Evolutionary conservation across 2,888 invertebrate genomes (phyloP).

Genomic region (Drosophila pegasa): DNA sequence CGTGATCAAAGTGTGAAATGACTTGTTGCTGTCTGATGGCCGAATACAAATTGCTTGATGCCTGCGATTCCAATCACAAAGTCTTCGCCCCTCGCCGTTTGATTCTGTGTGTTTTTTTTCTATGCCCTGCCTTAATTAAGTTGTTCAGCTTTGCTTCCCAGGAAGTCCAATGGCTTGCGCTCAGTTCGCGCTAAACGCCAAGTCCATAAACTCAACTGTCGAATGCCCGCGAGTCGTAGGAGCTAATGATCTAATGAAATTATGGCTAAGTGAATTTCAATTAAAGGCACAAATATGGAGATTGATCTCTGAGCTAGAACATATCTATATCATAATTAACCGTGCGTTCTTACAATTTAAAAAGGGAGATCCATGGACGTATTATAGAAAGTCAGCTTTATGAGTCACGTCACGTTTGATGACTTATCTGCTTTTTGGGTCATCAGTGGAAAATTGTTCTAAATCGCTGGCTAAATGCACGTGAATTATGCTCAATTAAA

Average conservation of each 20-base stretch:
- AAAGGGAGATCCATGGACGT: background rate
- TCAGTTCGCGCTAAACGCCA: constrained; percentile 38
- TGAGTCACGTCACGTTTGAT: background rate
- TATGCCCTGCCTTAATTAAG: constrained; percentile 70
- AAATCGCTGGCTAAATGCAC: constrained; percentile 19
- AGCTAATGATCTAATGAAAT: constrained; percentile 60
- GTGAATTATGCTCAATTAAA: constrained; percentile 63
- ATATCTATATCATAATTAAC: background rate
- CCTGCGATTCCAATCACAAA: constrained; percentile 66
- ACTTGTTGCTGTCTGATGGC: constrained; percentile 80
- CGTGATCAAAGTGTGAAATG: constrained; percentile 83
- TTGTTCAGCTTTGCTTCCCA: constrained; percentile 62
- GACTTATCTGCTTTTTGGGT: background rate
- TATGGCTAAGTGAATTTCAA: constrained; percentile 49
- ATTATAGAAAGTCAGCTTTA: too few relatives aligned
- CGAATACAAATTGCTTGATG: constrained; percentile 83
- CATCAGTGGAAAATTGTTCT: background rate
- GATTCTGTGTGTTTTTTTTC: constrained; percentile 9
- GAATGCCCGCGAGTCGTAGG: constrained; percentile 38
- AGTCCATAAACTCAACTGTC: constrained; percentile 45
- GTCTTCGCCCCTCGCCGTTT: background rate
- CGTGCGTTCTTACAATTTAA: background rate
- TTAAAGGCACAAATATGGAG: constrained; percentile 41
- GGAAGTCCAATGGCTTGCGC: constrained; percentile 31
- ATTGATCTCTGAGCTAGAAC: background rate